Base-by-base conservation (phyloP, 2,797 vertebrate species). In the Philypnodon macrostomus region DNA sequence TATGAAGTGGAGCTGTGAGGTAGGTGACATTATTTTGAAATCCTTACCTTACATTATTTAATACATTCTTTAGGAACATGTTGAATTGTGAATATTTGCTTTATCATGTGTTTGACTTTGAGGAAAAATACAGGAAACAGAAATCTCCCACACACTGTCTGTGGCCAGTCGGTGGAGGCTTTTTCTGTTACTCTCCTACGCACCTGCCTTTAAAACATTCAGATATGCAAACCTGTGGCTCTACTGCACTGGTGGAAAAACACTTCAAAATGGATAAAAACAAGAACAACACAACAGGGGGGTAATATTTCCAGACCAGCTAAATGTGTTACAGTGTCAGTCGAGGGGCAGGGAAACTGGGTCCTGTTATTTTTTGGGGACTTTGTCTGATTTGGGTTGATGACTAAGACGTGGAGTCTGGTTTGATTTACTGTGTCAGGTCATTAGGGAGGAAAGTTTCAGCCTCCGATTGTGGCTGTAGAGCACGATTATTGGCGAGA, bases 111-210 rank as follows among this genome's bases (percentile, higher is more conserved):
- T 30, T n/a, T 47, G 63, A 58, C 29, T 60, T 73, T 72, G 46
- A 69, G 58, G 30, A 24, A 47, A 34, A 47, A 34, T 36, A 40
- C 38, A 73, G 77, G 75, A 83, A 79, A 68, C 59, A 56, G 54
- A 68, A 63, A 53, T 55, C 78, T 71, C 79, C 79, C 74, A 80
- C 76, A 68, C 64, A 68, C 50, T 81, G 71, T 80, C 77, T 81
- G 65, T 45, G 60, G 64, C 67, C 70, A 71, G 59, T 62, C 70
- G 69, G 68, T 68, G 66, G 69, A 70, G 67, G 66, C 70, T 78
- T 70, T 74, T 75, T 81, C 58, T 77, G 63, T 70, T 55, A n/a
- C 61, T 75, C 82, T 78, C 80, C 84, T 67, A 85, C 79, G 53
- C 75, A 75, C 62, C 27, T 53, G 45, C 38, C 64, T 69, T 63